These are phyloP conservation scores for Osedax fenrisi DNA, from an alignment of 2,888 invertebrate genomes.

Conservation along the genomic window DNA sequence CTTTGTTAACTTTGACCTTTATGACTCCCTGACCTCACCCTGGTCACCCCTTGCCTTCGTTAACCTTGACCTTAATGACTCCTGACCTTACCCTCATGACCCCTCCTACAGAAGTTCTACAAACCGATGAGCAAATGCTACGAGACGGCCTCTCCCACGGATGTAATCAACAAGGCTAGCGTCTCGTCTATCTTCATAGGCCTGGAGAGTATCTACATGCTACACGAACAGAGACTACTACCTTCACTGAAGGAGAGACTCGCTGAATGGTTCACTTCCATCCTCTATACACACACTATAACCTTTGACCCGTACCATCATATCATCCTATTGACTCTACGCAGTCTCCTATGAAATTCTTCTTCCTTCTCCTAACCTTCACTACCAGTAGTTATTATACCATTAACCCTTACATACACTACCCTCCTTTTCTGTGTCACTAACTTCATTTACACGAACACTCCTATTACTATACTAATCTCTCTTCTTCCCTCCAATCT, in stretches of 20 bases:
- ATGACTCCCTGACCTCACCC: too few species aligned
- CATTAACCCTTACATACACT: too few species aligned
- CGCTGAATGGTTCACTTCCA: conserved; percentile 53
- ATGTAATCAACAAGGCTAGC: not conserved
- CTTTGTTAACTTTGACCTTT: too few species aligned
- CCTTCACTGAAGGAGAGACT: conserved; percentile 57
- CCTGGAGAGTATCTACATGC: conserved; percentile 55
- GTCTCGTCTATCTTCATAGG: not conserved
- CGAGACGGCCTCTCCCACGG: not conserved
- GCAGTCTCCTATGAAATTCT: not conserved
- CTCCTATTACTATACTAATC: too few species aligned
- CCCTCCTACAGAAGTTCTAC: not conserved
- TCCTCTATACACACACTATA: not conserved
- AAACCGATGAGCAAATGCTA: not conserved
- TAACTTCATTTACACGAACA: too few species aligned
- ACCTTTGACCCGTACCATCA: conserved; percentile 10
- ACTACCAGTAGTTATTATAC: too few species aligned
- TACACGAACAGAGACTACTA: conserved; percentile 59
- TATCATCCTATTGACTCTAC: not conserved
- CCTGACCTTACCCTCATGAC: too few species aligned
- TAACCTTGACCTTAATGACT: too few species aligned
- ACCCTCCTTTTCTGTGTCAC: too few species aligned
- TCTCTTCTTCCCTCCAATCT: too few species aligned
- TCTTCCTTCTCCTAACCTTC: not conserved
- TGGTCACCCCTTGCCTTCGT: too few species aligned